These are phyloP conservation scores for Julus scandinavius DNA, from an alignment of 2,888 invertebrate species.

Conservation along the genomic window DNA sequence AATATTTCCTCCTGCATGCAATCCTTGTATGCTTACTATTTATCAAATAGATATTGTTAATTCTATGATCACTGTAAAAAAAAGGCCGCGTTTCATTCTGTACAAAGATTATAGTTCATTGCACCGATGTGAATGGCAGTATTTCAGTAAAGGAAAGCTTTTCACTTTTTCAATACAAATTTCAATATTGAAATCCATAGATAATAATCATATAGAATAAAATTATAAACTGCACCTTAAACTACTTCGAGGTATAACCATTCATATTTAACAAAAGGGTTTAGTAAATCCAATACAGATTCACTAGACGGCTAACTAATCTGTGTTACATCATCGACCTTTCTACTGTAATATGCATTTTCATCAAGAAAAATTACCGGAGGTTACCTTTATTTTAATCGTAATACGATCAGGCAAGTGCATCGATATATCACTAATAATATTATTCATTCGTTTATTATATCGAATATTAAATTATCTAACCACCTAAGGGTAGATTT, in stretches of 20 bases:
- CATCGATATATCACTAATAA: not conserved
- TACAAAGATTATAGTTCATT: not conserved
- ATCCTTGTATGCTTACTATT: not conserved
- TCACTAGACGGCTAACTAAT: not conserved
- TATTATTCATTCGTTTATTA: not conserved
- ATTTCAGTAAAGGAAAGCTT: not conserved
- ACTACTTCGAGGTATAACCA: not conserved
- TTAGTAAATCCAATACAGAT: not conserved
- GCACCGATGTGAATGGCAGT: not conserved
- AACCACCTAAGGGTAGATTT: not conserved
- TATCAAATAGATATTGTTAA: not conserved
- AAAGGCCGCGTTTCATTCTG: not conserved
- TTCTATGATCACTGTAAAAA: not conserved
- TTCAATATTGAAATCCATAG: not conserved
- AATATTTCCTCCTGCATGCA: not conserved
- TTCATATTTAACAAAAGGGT: not conserved
- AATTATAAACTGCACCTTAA: not conserved
- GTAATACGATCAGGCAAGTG: not conserved
- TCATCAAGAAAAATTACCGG: too few species aligned
- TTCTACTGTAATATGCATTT: too few species aligned
- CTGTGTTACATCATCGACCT: too few species aligned
- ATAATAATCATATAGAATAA: not conserved
- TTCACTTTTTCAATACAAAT: not conserved
- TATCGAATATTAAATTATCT: not conserved
- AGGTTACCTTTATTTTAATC: not conserved